Base-by-base conservation (phyloP, 1,140 invertebrate species). In the Aphelenchoides besseyi region DNA sequence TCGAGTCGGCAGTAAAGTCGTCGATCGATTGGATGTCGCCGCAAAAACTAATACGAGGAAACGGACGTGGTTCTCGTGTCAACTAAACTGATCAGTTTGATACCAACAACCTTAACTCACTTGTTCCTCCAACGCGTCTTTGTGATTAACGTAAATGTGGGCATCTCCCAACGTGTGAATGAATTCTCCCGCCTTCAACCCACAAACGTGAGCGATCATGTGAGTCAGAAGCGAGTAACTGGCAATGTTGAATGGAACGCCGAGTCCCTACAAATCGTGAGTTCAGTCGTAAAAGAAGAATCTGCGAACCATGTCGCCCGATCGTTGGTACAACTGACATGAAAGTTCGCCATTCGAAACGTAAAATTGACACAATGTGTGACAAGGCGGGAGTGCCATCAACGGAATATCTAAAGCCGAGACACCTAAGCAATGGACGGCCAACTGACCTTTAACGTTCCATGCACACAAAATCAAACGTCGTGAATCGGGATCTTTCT, bases 231-330 rank as follows among this genome's bases (percentile, higher is more conserved):
- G 83, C 0, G 95, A 90, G 87, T 99, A 98, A 72, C 93, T 97
- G 18, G 96, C 95, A 80, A 99, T 96, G 85, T 99, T 99, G 84
- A 98, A 99, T 23, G 96, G 96, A 1, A 98, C 95, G 26, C 96
- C 96, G 1, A 99, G 87, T 3, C 95, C 95, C 87, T 88, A 75
- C 9, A 85, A 78, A 32, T 5, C 66, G 63, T 52, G 66, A 23
- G 0, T 61, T 23, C 41, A 16, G 18, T 3, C 18, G 26, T 32
- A 36, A 52, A 18, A 3, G 26, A 8, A n/a, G 8, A 23, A 61
- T 30, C 30, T 1, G 18, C 55, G 75, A 81, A 88, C 88, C 90
- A 99, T 93, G 86, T 99, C 96, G 18, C 93, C 95, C 73, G 94
- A 97, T 80, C 96, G 88, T 87, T 99, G 96, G 85, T 97, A 98